These are phyloP conservation scores for Acrobasis repandana DNA, from an alignment of 2,888 invertebrate genomes.

Conservation along the genomic window DNA sequence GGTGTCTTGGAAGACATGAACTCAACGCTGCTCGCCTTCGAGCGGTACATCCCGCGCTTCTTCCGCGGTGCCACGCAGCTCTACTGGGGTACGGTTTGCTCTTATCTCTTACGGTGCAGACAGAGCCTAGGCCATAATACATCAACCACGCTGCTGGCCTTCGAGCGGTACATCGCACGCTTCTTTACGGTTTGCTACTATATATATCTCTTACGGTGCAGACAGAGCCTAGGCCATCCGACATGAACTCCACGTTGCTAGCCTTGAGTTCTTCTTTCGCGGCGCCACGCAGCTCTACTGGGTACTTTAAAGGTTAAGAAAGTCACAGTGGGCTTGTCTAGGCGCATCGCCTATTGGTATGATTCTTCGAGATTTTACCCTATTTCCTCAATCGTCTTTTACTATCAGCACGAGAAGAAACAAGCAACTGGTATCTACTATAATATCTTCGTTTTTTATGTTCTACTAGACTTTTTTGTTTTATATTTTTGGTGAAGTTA, in stretches of 20 bases:
- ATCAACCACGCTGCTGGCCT: conserved; percentile 92
- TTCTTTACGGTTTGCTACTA: conserved; percentile 83
- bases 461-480: too few species aligned
- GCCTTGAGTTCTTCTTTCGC: conserved; percentile 92
- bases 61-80: conserved; percentile 90
- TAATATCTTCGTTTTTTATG: too few species aligned
- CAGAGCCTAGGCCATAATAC: conserved; percentile 61
- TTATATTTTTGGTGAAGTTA: too few species aligned
- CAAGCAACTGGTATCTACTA: too few species aligned
- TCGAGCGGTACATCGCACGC: conserved; percentile 92
- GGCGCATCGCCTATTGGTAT: too few species aligned
- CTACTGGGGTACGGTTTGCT: conserved; percentile 86
- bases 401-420: too few species aligned
- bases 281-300: conserved; percentile 91
- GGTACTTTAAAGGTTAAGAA: too few species aligned
- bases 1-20: conserved; percentile 95
- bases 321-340: too few species aligned
- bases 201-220: too few species aligned
- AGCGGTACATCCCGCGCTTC: conserved; percentile 92
- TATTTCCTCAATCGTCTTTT: too few species aligned
- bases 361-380: too few species aligned
- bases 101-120: too few species aligned
- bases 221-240: conserved; percentile 47
- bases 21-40: conserved; percentile 91
- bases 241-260: conserved; percentile 91